These are phyloP conservation scores for Epizoanthus fatuus DNA, from an alignment of 92 coral and sea anemone genomes.

Conservation along the genomic window DNA sequence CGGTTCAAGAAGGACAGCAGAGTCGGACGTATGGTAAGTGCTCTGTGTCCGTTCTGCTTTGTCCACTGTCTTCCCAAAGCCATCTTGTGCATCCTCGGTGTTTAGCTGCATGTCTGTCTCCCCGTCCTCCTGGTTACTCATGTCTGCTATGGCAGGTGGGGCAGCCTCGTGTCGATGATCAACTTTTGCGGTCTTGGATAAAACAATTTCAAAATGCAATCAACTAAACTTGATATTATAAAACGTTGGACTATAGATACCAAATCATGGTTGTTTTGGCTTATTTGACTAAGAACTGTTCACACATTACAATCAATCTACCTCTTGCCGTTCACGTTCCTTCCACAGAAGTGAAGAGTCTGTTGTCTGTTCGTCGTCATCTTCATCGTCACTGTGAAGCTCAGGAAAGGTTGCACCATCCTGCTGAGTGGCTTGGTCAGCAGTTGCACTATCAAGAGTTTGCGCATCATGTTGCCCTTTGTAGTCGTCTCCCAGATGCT, in stretches of 20 bases:
- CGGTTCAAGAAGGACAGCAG: conserved; percentile 59
- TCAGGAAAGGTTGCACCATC: conserved; percentile 83
- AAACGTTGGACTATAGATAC: no score
- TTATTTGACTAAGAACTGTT: not conserved
- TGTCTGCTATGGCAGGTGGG: conserved; percentile 15
- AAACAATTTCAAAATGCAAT: not conserved
- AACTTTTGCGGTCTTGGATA: conserved; percentile 7
- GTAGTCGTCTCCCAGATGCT: conserved; percentile 86
- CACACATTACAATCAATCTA: conserved; percentile 12
- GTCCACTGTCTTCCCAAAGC: not conserved
- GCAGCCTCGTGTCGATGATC: not conserved
- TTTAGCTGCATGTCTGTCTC: conserved; percentile 48
- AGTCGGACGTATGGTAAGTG: conserved; percentile 76
- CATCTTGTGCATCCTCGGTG: conserved; percentile 24
- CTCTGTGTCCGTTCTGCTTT: conserved; percentile 59
- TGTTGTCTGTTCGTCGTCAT: conserved; percentile 81
- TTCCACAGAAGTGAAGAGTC: conserved; percentile 61
- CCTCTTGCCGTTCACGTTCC: conserved; percentile 75
- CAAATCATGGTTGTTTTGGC: not conserved
- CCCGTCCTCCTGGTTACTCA: conserved; percentile 28
- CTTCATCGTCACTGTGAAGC: conserved; percentile 62
- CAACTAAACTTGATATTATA: no score
- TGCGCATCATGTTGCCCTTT: conserved; percentile 84
- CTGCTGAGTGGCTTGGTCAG: conserved; percentile 92
- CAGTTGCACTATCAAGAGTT: conserved; percentile 97